Evolutionary conservation across 2,797 vertebrate species (phyloP).

Genomic region (Iguana delicatissima): DNA sequence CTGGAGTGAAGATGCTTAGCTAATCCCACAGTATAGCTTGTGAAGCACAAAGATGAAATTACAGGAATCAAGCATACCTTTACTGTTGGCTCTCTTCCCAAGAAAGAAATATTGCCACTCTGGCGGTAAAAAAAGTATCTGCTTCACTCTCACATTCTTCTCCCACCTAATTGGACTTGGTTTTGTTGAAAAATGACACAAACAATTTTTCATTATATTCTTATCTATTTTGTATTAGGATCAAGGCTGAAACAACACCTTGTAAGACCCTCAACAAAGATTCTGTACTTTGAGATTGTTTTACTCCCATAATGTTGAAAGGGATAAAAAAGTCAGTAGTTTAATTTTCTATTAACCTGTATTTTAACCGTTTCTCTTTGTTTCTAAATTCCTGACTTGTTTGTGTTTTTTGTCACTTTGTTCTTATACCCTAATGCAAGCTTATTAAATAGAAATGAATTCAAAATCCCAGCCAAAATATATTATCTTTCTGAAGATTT

Average conservation of each 20-base stretch:
- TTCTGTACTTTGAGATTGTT: no score
- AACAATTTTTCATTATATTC: neutral
- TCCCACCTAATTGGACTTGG: neutral
- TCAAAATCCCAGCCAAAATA: neutral
- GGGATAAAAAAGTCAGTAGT: no score
- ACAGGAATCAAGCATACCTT: neutral
- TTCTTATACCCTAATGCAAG: neutral
- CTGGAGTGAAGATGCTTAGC: conserved; percentile 19
- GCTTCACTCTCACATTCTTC: neutral
- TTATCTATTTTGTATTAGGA: neutral
- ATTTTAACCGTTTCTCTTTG: neutral
- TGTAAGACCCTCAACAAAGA: neutral
- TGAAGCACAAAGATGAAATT: accelerated
- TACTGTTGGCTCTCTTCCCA: accelerated
- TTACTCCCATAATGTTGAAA: no score
- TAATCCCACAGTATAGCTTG: neutral
- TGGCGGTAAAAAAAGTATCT: neutral
- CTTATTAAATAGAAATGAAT: neutral
- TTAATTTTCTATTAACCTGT: neutral
- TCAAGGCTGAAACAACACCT: neutral
- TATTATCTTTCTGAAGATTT: conserved; percentile 29
- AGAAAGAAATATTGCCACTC: no score
- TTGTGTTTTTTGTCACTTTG: neutral
- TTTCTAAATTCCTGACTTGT: neutral
- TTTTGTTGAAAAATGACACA: neutral